A percentile compares a stretch with the other conserved stretches of the same genome.
These are phyloP conservation scores for Xestoiulus laeticollis DNA, from an alignment of 2,888 invertebrate species.

Conservation along the genomic window DNA sequence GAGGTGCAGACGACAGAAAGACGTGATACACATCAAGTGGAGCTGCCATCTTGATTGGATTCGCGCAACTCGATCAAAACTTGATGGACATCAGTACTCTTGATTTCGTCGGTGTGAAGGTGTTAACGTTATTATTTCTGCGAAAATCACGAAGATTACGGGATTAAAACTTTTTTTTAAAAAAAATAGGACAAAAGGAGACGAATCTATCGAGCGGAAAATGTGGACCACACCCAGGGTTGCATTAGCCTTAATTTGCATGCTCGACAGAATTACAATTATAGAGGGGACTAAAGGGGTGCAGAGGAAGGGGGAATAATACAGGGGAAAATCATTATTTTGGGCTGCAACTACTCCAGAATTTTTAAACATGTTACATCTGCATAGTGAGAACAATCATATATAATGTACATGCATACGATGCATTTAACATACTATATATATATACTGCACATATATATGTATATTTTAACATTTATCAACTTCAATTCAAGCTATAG, in stretches of 20 bases:
- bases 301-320: not conserved
- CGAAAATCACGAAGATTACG: not conserved
- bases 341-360: not conserved
- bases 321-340: not conserved
- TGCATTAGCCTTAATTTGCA: constrained; percentile 40
- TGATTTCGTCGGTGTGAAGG: no score
- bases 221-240: constrained; percentile 8
- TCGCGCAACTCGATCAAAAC: no score
- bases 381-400: not conserved
- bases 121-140: constrained; percentile 9
- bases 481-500: no score
- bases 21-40: no score
- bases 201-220: constrained; percentile 33
- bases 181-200: constrained; percentile 20
- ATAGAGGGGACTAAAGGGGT: not conserved
- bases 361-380: not conserved
- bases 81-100: no score
- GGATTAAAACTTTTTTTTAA: constrained; percentile 14
- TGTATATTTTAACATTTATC: no score
- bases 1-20: no score
- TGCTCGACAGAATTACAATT: constrained; percentile 31
- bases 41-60: no score
- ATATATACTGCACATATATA: no score
- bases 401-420: not conserved
- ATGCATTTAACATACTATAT: no score